Base-by-base conservation (phyloP, 30 jellyfish, hydroid and myxozoan species). In the Phacellophora camtschatica region DNA sequence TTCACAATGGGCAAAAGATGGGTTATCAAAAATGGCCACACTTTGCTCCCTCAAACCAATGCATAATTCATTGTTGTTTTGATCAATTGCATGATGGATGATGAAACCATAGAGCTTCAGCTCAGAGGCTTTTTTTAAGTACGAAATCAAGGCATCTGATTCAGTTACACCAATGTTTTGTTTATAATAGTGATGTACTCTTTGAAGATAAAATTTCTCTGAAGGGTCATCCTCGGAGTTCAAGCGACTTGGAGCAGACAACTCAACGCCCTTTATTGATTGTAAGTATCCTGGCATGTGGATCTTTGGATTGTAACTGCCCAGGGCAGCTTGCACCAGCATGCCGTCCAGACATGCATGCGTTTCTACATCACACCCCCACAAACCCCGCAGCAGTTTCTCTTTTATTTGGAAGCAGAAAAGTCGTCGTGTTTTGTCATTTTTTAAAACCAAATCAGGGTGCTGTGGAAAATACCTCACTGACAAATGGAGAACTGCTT, bases 281-380 rank as follows among this genome's bases (percentile, higher is more conserved):
- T 77, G 64, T 66, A 85, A 33, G 48, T 85, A 72, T 8, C 81
- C 85, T 15, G 74, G 37, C 35, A 65, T 63, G 57, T 64, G 81
- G 7, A 22, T 12, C 24, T 30, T 54, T 4, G 87, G 89, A 41
- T 74, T 66, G 77, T 13, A 85, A 54, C 56, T 77, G 20, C 96
- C 96, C 15, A 64, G 36, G 42, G 64, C 35, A 2, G 84, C 83
- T 66, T 85, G 96, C 48, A 74, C 90, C 6, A 85, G 13, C 11
- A 85, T 46, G 6, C 88, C 87, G 30, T 85, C 96, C 19, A 85
- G 78, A n/a, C 5, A 54, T 0, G 96, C 90, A 34, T 85, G 96
- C 15, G 86, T 74, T 65, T 74, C 90, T 16, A 85, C 86, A 35
- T 74, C 78, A 66, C 96, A 85, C 54, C 85, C 90, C 75, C 77